Base-by-base conservation (phyloP, 2,113 vertebrate species). In the Hippocampus abdominalis region DNA sequence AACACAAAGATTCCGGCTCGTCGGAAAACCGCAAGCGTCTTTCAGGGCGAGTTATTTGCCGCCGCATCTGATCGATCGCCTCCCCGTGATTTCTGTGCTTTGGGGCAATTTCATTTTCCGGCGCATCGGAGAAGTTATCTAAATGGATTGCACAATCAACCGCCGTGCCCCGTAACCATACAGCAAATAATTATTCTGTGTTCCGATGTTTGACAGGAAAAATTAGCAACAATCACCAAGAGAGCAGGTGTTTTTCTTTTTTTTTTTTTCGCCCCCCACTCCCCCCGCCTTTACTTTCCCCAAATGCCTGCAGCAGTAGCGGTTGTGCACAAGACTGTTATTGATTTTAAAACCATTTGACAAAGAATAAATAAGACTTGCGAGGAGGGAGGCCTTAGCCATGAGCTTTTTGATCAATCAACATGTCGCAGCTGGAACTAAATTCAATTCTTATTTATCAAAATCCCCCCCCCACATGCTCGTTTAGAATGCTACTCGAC, bases 371-470 rank as follows among this genome's bases (percentile, higher is more conserved):
- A 99, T 97, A 96, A 94, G 95, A 94, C 88, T 84, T 89, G 90
- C 92, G 92, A 94, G 91, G 89, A 91, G 90, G 92, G 92, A 94
- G 89, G 94, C 93, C 93, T 95, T 92, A 93, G 94, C 96, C 95
- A 95, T 91, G 88, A 94, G 94, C 93, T 94, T 94, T 93, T 94
- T 95, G 95, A 98, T 99, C 95, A 97, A 98, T 99, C 95, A 97
- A 94, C 92, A 92, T 97, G 95, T 95, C 95, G 95, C 93, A 94
- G 92, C 91, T 92, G 92, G 88, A 94, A 93, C 92, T 80, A 95
- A 96, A 98, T 95, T 96, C 94, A 94, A 98, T 99, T 96, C 95
- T 96, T 96, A 95, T 97, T 95, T 94, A 93, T 93, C 92, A 94
- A 92, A 95, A 95, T 95, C 89, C 92, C 94, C 36, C 39, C 40